Evolutionary conservation across 37 sponge, comb jelly and placozoan genomes (phyloP), one percentile per base, ranked within the genome.

Genomic region (Cladorhizidae sp.): DNA sequence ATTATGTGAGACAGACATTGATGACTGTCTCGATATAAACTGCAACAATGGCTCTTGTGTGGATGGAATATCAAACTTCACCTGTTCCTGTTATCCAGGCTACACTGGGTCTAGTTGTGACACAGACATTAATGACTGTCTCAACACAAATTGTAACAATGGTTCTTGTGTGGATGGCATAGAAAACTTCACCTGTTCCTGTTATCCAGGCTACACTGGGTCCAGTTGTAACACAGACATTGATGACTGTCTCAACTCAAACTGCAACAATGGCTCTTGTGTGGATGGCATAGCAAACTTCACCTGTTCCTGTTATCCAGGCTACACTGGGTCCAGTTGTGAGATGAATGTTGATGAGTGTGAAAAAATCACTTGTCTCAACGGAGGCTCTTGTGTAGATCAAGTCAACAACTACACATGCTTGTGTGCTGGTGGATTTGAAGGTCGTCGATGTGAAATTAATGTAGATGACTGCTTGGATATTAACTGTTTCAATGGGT

Each of bases 381-480:
- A 70, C 25, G 65, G 65, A 64, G 79, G 62, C n/a, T 61, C 73
- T 0, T 85, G 86, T 78, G 26, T 31, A 32, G 87, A 87, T 67
- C 22, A 18, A 40, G 61, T 74, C 26, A 45, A 80, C 56, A 49
- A 37, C 28, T 87, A 61, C 79, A 40, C 58, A 1, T 92, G 92
- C 70, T 31, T 65, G 21, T 92, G 92, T 87, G 54, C 70, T 8
- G 28, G 9, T 31, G 91, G 92, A 11, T 86, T 65, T 56, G 87
- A 76, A 17, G 92, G 87, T 6, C 20, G 37, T 1, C 8, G 41
- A n/a, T 91, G 92, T 78, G 79, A 85, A 25, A 49, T 78, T 23
- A 70, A 81, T 23, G 85, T 86, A 22, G 61, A 93, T 43, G 89
- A 93, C 12, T 93, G 93, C 52, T 41, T 35, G 2, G 29, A 33